Evolutionary conservation across 2,797 vertebrate genomes (phyloP), one percentile per base, ranked within the genome.

Genomic region (Alectoris magna): DNA sequence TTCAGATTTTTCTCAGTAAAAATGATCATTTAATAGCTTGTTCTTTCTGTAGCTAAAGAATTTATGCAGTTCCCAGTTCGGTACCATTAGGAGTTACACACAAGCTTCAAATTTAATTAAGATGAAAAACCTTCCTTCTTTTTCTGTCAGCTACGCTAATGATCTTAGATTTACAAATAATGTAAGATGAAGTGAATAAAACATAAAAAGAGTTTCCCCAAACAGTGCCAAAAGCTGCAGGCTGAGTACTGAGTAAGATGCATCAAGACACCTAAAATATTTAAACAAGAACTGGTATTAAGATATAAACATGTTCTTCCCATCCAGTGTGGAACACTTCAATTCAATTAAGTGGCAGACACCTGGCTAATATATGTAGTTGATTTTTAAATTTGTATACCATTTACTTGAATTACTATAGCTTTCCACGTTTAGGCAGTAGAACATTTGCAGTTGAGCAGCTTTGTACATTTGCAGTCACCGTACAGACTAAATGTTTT

Each of bases 201-300:
- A 88, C 88, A 55, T 82, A 82, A 76, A 49, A 90, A 59, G 39
- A 93, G 55, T 60, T 92, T 34, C 21, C 74, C 83, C 44, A 31
- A 96, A 93, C 43, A 69, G 36, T 53, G 84, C 86, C 34, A 72
- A 79, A 93, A 92, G 51, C 69, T 86, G 46, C 67, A 87, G 90
- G 27, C 5, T 80, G 86, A 68, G 39, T 72, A 90, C 63, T 67
- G 51, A 81, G 56, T 46, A 56, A 60, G 55, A 80, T 80, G 29
- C 68, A 94, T 93, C 84, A 84, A 58, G 88, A 53, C 83, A 66
- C 8, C 44, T 59, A 94, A 91, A 83, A 79, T 71, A 90, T 86
- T 79, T 82, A 76, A 96, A 95, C 91, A 71, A 93, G 67, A 8
- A 85, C 11, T 83, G 14, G 9, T 59, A 53, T 80, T 72, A 86